Evolutionary conservation across 2,113 vertebrate genomes (phyloP), one percentile per base, ranked within the genome.

Genomic region (Tapirus terrestris): DNA sequence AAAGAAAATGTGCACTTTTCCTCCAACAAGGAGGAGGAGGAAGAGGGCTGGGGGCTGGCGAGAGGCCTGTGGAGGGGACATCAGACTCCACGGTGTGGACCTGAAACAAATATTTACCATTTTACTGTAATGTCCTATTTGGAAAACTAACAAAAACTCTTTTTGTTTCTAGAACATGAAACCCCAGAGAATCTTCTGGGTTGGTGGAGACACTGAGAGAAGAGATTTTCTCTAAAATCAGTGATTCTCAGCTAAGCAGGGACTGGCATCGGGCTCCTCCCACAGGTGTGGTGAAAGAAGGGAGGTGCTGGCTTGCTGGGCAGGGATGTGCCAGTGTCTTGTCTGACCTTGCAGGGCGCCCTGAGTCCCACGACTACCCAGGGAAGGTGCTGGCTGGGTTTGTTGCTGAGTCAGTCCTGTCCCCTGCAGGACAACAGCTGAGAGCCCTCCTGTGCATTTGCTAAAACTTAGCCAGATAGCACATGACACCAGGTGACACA

Each of bases 21-120:
- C 9, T 21, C 81, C 0, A 2, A 1, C 0, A 0, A 5, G 58
- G 18, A 8, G 9, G 0, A 18, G n/a, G 27, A 8, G 6, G 43
- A 2, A 33, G 6, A 4, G 5, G 17, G 8, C 27, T 2, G 23
- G 60, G 13, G 29, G 31, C 48, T 5, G 21, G 2, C 33, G 13
- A 33, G 10, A 7, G 0, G 20, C 21, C 9, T 0, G 2, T 0
- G 45, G 70, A 6, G 56, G 72, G 18, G 48, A 10, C 31, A 11
- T 43, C 65, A 7, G 29, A 8, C n/a, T 39, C 5, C 0, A 0
- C 0, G 1, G 18, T 3, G 16, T 16, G 17, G 25, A 5, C 17
- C 27, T 43, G 80, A 73, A 11, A 48, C 80, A 14, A 11, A 31
- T 23, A 5, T 16, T 63, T 53, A 6, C 0, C 2, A 3, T 29